Evolutionary conservation across 2,797 vertebrate genomes (phyloP).

Genomic region (Enteromius treurensis): DNA sequence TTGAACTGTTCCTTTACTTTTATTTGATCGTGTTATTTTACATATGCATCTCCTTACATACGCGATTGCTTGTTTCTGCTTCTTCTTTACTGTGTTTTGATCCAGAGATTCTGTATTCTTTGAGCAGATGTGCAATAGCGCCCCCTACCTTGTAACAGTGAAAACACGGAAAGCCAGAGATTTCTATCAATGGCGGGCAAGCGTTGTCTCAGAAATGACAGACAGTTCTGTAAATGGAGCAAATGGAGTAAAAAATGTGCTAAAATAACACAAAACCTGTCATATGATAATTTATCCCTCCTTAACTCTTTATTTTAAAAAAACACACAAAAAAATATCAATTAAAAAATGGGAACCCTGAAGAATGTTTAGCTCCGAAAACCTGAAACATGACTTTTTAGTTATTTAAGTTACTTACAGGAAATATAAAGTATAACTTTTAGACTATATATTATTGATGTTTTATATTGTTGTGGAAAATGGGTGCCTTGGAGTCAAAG

Average conservation of each 20-base stretch:
- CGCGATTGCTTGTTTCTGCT: background rate
- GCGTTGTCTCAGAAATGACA: no score
- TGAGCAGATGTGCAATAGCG: background rate
- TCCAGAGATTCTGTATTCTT: background rate
- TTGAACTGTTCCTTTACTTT: no score
- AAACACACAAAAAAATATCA: no score
- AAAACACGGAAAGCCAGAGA: background rate
- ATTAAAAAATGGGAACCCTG: background rate
- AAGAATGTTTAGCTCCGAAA: background rate
- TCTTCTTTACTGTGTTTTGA: background rate
- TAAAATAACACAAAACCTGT: background rate
- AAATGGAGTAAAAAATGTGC: background rate
- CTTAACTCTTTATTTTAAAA: no score
- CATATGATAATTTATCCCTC: no score
- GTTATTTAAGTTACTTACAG: no score
- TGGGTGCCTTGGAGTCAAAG: background rate
- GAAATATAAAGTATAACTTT: no score
- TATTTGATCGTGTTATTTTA: background rate
- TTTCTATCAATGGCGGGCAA: background rate
- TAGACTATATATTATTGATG: no score
- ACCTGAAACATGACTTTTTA: background rate
- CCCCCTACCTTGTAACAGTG: background rate
- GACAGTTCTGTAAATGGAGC: background rate
- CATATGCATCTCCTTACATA: background rate
- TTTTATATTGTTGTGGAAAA: no score